Evolutionary conservation across 2,888 invertebrate species (phyloP), one percentile per base, ranked within the genome.

Genomic region (Coenonympha glycerion): DNA sequence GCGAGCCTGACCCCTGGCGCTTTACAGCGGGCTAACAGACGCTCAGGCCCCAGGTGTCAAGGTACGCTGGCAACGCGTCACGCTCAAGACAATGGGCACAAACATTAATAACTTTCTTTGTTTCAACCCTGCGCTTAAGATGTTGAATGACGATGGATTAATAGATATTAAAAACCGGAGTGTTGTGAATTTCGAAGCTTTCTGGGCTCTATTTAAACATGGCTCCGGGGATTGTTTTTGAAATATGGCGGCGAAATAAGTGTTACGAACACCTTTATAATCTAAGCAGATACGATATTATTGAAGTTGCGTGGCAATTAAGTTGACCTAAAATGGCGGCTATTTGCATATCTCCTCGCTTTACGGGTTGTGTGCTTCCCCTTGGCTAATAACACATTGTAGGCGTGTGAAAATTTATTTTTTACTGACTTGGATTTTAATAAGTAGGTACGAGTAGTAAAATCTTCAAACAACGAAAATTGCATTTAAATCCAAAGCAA

Each of bases 71-170:
- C 56, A 55, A 57, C 67, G 71, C 63, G 64, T 74, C 73, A 74
- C 73, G 69, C 72, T 66, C 68, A 70, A 81, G 75, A 85, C 84
- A 85, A 85, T 81, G 68, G 72, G 64, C 62, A 70, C 71, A 77
- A 81, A 79, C 81, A 81, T 85, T 85, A 85, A 85, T 85, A 84
- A 80, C 79, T 80, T 80, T 78, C 84, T 82, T 83, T 84, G 81
- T 84, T 79, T 73, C 70, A 65, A 66, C 63, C 64, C 56, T 36
- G 44, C 52, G 53, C 48, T 46, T 57, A 56, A 57, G 62, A 57
- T 56, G 59, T 52, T 57, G 55, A 56, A 55, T 49, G 53, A 57
- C 50, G 61, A 59, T 60, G 56, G 61, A 58, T 62, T 62, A 64
- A 62, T 59, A 59, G 62, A 64, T 62, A 64, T 63, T 63, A 61